Evolutionary conservation across 2,113 vertebrate species (phyloP), one percentile per base, ranked within the genome.

Genomic region (Peromyscus maniculatus): DNA sequence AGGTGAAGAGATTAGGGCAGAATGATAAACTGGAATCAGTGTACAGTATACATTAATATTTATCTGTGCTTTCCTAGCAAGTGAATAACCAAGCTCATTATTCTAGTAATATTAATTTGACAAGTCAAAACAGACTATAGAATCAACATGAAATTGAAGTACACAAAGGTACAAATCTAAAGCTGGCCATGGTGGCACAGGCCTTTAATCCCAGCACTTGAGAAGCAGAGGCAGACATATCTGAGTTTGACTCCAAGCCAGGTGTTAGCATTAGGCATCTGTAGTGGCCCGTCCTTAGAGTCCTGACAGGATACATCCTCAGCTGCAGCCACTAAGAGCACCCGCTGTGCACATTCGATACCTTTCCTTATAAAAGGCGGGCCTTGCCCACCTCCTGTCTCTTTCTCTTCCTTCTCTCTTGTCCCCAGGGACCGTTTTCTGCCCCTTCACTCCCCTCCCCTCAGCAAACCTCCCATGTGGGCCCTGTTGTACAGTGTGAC

Each of bases 61-160:
- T 93, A 94, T 31, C 15, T 77, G 49, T 46, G 88, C 39, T 74
- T 82, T 93, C 36, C 67, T 89, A 87, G 36, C n/a, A 95, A 96
- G 26, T 93, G 7, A 92, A 92, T 92, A 19, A 46, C 64, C 79
- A 96, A 96, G 93, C 93, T 39, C 21, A n/a, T 95, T 95, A 90
- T 24, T 55, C 94, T 43, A 95, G 52, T 62, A 86, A 74, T 83
- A 89, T 16, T 87, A 95, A 91, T 90, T 33, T 95, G 19, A 90
- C 10, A 67, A 33, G 33, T 80, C 26, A 93, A 90, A 13, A 82
- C 17, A 96, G 57, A 72, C 57, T 62, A 77, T 12, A 71, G 26
- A 62, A 93, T 95, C 64, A 92, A 90, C 39, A 77, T 74, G 22
- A 96, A 93, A 86, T 13, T 10, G 5, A 93, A 84, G 59, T 86